Evolutionary conservation across 2,888 invertebrate species (phyloP), one percentile per base, ranked within the genome.

Genomic region (Himalopsyche tibetana): DNA sequence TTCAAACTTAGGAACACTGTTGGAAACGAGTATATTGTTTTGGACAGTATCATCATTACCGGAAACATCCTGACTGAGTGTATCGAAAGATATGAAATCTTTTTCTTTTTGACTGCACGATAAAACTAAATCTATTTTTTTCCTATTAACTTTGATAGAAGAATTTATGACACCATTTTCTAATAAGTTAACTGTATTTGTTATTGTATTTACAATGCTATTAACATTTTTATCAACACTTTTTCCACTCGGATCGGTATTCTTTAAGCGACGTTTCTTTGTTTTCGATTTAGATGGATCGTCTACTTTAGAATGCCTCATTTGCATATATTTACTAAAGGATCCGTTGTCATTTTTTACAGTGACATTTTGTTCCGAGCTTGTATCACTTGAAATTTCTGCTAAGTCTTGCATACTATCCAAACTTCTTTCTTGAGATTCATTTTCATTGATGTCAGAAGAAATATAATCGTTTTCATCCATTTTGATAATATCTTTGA

Each of bases 1-100:
- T 85, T 93, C 93, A 36, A 82, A 63, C 82, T 84, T 84, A 5
- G 19, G 74, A 4, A 38, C 38, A 74, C 36, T 74, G 12, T 74
- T 12, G 38, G 74, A 15, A 38, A 38, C 19, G 12, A 0, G 15
- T 74, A 36, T 5, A 74, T 74, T 74, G 1, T 63, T 9, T 63
- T 63, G 63, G 12, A 19, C 12, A 74, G 5, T 28, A 69, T 74
- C 36, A 36, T 74, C 74, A 63, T 28, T 63, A 63, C 5, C 12
- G 15, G 19, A 74, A 36, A 74, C 1, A 12, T 74, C 38, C 12
- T 74, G 74, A 12, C 74, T 74, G 36, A 74, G 74, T 15, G 36
- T 74, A 74, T 74, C 36, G 38, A 74, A 74, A 36, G 74, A 36
- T 36, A 74, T 38, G 38, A 74, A 74, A 74, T 74, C 74, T 36